Conservation (phyloP, 2,888 invertebrate species). For the Orchestes rusci region DNA sequence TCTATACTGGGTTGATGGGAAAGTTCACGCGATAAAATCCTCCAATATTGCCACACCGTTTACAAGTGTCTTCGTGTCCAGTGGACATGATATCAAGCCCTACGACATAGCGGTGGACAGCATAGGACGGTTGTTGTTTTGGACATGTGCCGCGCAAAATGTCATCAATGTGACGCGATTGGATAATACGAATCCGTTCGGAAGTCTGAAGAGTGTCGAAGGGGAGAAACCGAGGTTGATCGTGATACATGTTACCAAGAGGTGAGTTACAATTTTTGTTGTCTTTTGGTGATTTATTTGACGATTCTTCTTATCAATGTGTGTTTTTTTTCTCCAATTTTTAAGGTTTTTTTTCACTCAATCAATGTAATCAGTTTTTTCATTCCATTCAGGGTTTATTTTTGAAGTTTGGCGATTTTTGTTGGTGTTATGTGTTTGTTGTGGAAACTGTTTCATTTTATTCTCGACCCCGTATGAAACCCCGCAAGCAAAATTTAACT, state of each 20-base stretch:
- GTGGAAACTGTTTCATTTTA: too few species aligned
- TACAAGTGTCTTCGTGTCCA: conserved; percentile 46
- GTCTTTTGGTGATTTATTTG: too few species aligned
- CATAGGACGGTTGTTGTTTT: conserved; percentile 75
- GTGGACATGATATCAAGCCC: conserved; percentile 55
- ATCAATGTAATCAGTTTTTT: too few species aligned
- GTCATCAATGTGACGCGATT: conserved; percentile 83
- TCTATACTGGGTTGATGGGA: conserved; percentile 75
- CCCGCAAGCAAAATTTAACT: too few species aligned
- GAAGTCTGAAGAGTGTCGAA: conserved; percentile 65
- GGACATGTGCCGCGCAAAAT: conserved; percentile 78
- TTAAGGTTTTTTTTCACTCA: too few species aligned
- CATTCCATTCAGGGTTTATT: too few species aligned
- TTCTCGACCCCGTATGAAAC: too few species aligned
- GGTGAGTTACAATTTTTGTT: too few species aligned
- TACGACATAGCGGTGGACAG: conserved; percentile 84
- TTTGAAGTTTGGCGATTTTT: too few species aligned
- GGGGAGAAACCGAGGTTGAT: conserved; percentile 77
- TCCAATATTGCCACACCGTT: conserved; percentile 48
- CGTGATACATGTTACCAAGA: conserved; percentile 75
- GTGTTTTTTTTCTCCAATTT: too few species aligned
- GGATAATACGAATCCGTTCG: conserved; percentile 55
- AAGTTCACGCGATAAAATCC: conserved; percentile 64
- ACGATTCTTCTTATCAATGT: too few species aligned
- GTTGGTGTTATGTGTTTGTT: too few species aligned